Evolutionary conservation across 2,113 vertebrate species (phyloP).

Genomic region (Pygoscelis adeliae): DNA sequence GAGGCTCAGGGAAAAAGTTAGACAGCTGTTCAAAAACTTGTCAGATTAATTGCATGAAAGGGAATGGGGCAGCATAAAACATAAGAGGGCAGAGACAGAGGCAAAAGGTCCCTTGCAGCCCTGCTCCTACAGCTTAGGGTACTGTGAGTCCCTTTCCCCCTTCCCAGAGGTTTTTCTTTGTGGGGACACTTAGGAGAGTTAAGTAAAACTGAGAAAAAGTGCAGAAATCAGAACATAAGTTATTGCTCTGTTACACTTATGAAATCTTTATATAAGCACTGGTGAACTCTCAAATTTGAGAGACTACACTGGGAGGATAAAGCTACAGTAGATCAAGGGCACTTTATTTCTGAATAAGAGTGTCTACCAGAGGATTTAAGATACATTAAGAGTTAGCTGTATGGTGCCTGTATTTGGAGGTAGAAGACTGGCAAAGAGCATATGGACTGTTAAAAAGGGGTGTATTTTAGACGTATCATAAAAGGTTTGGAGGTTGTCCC

Average conservation of each 20-base stretch:
- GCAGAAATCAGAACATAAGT: constrained; percentile 15
- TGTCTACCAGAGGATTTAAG: constrained; percentile 31
- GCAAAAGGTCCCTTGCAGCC: neutral
- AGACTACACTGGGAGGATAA: neutral
- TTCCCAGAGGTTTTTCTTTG: neutral
- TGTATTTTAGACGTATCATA: constrained; percentile 15
- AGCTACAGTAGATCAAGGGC: constrained; percentile 34
- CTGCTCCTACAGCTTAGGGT: neutral
- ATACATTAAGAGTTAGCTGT: constrained; percentile 7
- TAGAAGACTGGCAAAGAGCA: constrained; percentile 8
- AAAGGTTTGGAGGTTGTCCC: constrained; percentile 53
- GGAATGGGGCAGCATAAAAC: neutral
- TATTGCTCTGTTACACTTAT: constrained; percentile 9
- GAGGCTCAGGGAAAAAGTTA: neutral
- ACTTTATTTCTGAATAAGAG: constrained; percentile 26
- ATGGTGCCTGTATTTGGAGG: neutral
- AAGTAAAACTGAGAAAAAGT: neutral
- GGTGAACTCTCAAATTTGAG: constrained; percentile 19
- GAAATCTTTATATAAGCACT: neutral
- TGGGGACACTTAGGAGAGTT: neutral
- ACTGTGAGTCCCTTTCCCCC: neutral
- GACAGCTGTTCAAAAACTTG: constrained; percentile 40
- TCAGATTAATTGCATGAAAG: constrained; percentile 39
- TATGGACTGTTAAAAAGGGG: constrained; percentile 16
- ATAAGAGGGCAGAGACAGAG: neutral